Evolutionary conservation across 2,113 vertebrate genomes (phyloP).

Genomic region (Chionodraco myersi): DNA sequence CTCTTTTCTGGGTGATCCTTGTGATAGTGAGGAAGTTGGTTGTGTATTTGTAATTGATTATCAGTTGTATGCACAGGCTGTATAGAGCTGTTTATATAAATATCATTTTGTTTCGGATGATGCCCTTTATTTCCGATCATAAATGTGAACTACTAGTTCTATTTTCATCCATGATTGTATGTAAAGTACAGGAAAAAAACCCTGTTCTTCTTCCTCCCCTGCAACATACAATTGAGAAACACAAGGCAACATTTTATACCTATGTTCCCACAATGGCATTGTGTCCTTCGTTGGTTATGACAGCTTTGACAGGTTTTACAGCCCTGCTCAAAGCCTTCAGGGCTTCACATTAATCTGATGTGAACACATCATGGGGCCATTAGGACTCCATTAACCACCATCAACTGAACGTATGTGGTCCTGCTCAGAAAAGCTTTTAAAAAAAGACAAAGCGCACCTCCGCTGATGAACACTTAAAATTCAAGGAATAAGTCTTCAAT

Average conservation of each 20-base stretch:
- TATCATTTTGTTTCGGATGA: background rate
- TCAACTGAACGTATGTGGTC: background rate
- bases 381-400: conserved; percentile 23
- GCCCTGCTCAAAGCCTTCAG: background rate
- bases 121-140: background rate
- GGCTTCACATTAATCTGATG: conserved; percentile 28
- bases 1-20: background rate
- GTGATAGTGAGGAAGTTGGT: background rate
- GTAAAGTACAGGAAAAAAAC: background rate
- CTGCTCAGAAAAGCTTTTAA: background rate
- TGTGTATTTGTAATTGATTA: background rate
- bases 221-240: background rate
- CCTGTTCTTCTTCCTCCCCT: background rate
- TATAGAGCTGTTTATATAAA: background rate
- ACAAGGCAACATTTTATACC: background rate
- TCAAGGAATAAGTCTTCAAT: conserved; percentile 12
- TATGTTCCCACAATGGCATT: background rate
- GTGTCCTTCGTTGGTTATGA: background rate
- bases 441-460: conserved; percentile 13
- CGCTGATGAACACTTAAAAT: background rate
- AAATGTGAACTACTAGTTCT: background rate
- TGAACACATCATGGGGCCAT: conserved; percentile 21
- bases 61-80: background rate
- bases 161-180: background rate
- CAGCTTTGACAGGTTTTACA: background rate